Percentiles rank a stretch among this genome's conserved stretches.
These are phyloP conservation scores for Heliangelus exortis DNA, from an alignment of 2,797 vertebrate genomes.

Conservation along the genomic window DNA sequence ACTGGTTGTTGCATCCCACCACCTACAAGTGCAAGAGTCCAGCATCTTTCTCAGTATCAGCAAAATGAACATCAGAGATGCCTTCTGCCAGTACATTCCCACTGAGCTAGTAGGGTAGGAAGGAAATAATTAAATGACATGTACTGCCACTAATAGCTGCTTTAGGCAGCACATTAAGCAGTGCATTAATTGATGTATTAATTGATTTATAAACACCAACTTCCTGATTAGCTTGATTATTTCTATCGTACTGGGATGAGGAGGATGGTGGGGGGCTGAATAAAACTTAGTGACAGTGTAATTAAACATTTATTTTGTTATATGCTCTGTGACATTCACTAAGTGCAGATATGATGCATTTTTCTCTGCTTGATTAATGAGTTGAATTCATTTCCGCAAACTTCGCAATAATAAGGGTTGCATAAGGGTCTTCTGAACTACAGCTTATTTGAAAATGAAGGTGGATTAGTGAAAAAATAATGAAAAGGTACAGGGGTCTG, in stretches of 20 bases:
- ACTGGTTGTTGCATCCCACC: background rate
- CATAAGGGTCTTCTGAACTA: background rate
- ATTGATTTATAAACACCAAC: conserved; percentile 65
- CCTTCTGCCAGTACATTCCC: background rate
- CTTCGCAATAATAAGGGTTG: background rate
- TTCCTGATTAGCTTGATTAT: conserved; percentile 63
- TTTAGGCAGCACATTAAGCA: conserved; percentile 56
- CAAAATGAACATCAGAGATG: background rate
- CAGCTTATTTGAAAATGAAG: background rate
- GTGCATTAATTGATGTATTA: conserved; percentile 68
- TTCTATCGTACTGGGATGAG: conserved; percentile 18
- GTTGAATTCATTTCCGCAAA: conserved; percentile 1
- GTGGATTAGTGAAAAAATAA: background rate
- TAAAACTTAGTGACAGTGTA: background rate
- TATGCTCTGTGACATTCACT: background rate
- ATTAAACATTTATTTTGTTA: conserved; percentile 56
- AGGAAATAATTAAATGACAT: conserved; percentile 51
- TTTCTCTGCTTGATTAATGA: conserved; percentile 8
- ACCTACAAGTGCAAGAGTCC: background rate
- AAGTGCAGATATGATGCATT: background rate
- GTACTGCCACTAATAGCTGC: conserved; percentile 45
- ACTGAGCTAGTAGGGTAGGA: conserved; percentile 4
- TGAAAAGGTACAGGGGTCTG: background rate
- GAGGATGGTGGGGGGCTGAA: background rate
- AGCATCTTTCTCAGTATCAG: background rate